These are phyloP conservation scores for Stictonetta naevosa DNA, from an alignment of 2,113 vertebrate species.

Conservation along the genomic window DNA sequence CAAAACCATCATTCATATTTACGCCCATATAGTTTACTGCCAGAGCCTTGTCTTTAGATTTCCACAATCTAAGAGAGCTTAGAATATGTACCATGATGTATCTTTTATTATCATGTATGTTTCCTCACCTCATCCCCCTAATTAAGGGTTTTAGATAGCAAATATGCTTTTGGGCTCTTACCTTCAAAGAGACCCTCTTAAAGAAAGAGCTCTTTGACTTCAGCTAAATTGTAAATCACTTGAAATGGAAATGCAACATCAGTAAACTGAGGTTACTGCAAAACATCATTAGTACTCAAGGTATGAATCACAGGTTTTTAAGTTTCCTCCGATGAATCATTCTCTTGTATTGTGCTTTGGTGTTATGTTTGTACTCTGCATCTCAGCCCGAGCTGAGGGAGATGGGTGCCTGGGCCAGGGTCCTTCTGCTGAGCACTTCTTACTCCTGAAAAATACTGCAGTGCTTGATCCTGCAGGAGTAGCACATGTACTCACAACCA, in stretches of 20 bases:
- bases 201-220: accelerated
- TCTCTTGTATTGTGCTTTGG: background rate
- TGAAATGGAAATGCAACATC: conserved; percentile 10
- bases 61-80: background rate
- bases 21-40: background rate
- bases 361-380: background rate
- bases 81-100: background rate
- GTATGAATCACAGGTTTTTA: conserved; percentile 45
- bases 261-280: background rate
- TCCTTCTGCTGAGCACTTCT: background rate
- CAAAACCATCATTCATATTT: background rate
- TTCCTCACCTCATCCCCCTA: background rate
- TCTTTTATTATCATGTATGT: background rate
- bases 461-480: too few relatives aligned
- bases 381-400: background rate
- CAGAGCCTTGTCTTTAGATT: background rate
- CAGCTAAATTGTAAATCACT: background rate
- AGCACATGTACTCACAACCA: background rate
- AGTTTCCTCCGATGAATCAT: background rate
- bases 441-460: background rate
- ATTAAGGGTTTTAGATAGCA: background rate
- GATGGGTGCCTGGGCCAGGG: background rate
- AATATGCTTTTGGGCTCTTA: background rate
- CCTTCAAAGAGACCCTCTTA: background rate
- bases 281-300: background rate